phyloP scores from a whole-genome alignment of 2,113 vertebrate species.

The Bolborhynchus lineola region DNA sequence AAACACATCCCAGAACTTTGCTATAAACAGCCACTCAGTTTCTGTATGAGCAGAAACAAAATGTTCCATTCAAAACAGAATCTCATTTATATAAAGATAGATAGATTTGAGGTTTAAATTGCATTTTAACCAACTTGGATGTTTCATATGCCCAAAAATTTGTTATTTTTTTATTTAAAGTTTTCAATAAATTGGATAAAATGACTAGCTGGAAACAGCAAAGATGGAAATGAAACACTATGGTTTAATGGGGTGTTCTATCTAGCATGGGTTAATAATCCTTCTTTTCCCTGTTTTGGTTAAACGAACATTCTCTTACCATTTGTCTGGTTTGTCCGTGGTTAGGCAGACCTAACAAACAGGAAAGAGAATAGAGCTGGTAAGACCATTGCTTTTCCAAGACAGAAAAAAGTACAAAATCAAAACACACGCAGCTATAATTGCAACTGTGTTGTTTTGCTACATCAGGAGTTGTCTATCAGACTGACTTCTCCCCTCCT shows the following conservation, averaged over 20 bases:
- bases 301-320: constrained; percentile 78
- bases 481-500: constrained; percentile 7
- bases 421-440: constrained; percentile 61
- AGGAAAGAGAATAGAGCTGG: constrained; percentile 68
- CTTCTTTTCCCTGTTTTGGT: constrained; percentile 60
- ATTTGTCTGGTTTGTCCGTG: constrained; percentile 86
- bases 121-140: background rate
- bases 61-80: constrained; percentile 1
- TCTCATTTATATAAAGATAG: background rate
- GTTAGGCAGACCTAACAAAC: constrained; percentile 83
- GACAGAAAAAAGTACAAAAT: constrained; percentile 69
- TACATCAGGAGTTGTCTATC: constrained; percentile 1
- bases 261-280: constrained; percentile 26
- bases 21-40: constrained; percentile 51
- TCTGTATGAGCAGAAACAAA: constrained; percentile 35
- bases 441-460: constrained; percentile 50
- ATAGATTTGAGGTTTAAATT: background rate
- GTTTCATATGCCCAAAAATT: background rate
- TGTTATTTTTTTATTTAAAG: background rate
- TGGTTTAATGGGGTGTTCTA: constrained; percentile 41
- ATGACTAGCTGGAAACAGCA: constrained; percentile 60
- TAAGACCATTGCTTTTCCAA: constrained; percentile 73
- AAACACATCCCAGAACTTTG: constrained; percentile 57
- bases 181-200: background rate
- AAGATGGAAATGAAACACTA: constrained; percentile 20